A percentile compares a stretch with the other conserved stretches of the same genome.
Conservation (phyloP, 2,113 vertebrate species). For the Alces alces region DNA sequence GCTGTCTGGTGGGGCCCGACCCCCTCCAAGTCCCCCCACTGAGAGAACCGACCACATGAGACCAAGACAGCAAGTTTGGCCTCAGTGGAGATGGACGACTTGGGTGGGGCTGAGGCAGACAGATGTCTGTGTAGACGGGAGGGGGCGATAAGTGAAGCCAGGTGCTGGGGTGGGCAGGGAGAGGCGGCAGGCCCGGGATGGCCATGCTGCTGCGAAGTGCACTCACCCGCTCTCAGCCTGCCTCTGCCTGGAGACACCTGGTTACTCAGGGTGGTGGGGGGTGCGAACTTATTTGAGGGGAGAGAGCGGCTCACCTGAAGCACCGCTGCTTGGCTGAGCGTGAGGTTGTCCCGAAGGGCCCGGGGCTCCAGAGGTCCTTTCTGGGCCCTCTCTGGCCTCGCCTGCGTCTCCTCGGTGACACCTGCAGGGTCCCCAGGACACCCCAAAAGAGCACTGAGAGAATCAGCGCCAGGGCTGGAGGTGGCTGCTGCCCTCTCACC, state of each 20-base stretch:
- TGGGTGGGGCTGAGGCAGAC: neutral
- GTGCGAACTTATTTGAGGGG: neutral
- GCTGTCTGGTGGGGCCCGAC: neutral
- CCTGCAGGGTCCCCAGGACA: slow-evolving; percentile 37
- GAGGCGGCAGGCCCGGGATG: neutral
- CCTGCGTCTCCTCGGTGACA: neutral
- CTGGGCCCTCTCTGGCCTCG: neutral
- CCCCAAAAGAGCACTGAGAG: neutral
- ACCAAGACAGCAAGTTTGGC: neutral
- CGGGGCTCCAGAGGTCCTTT: slow-evolving; percentile 27
- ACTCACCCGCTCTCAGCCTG: neutral
- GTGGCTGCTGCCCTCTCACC: neutral
- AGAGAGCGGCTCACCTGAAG: slow-evolving; percentile 65
- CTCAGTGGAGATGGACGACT: neutral
- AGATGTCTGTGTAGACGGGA: neutral
- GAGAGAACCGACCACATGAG: neutral
- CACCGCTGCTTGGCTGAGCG: neutral
- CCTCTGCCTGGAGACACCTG: neutral
- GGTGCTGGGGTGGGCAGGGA: neutral
- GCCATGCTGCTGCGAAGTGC: neutral
- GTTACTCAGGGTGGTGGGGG: no score
- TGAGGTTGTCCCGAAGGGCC: slow-evolving; percentile 17
- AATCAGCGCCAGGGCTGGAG: neutral
- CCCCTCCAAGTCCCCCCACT: neutral
- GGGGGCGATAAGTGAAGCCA: neutral